phyloP scores from a whole-genome alignment of 2,797 vertebrate species.

The Sebastolobus alascanus region DNA sequence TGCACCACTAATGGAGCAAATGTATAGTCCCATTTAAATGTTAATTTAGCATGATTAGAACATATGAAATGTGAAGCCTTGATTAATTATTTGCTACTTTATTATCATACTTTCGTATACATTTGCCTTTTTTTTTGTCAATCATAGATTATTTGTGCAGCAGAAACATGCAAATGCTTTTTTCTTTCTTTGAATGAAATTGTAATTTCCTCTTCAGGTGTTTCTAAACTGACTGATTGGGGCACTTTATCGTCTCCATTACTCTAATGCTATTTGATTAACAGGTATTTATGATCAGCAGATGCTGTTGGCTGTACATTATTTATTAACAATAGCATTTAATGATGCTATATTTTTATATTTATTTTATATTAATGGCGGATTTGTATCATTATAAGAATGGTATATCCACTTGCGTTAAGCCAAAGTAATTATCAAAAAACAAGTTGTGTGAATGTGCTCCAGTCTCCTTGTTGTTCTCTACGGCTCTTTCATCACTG shows the following conservation, averaged over 20 bases:
- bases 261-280: background rate
- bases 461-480: slow-evolving; percentile 56
- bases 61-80: background rate
- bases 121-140: background rate
- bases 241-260: background rate
- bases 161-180: background rate
- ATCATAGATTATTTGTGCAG: background rate
- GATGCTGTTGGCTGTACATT: background rate
- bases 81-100: background rate
- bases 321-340: background rate
- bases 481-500: slow-evolving; percentile 57
- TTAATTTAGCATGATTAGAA: background rate
- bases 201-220: background rate
- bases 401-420: background rate
- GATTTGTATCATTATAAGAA: background rate
- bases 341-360: background rate
- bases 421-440: slow-evolving; percentile 1
- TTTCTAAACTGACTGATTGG: background rate
- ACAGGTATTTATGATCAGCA: background rate
- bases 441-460: slow-evolving; percentile 20
- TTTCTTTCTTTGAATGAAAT: background rate
- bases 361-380: background rate
- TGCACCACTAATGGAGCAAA: background rate
- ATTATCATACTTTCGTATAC: background rate
- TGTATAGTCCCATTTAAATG: background rate